Evolutionary conservation across 2,113 vertebrate genomes (phyloP).

Genomic region (Psettodes erumei): DNA sequence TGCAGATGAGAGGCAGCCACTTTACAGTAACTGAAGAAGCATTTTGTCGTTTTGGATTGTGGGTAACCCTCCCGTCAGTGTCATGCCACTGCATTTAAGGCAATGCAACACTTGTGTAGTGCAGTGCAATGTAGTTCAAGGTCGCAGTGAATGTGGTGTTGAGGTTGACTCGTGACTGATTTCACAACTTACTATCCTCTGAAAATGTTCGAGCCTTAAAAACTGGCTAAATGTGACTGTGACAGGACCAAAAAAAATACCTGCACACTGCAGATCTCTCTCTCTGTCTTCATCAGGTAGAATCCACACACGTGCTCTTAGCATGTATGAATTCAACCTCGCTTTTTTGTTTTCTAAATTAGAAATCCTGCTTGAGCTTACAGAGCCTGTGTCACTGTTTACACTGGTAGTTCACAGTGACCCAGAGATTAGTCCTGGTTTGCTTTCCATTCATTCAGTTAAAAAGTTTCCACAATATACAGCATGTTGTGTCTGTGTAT

Average conservation of each 20-base stretch:
- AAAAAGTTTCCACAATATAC: not conserved
- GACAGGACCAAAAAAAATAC: not conserved
- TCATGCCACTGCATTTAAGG: not conserved
- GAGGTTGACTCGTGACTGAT: conserved; percentile 14
- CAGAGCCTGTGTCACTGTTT: conserved; percentile 9
- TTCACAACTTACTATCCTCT: conserved; percentile 28
- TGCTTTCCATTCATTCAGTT: not conserved
- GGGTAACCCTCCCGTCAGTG: not conserved
- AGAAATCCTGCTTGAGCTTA: not conserved
- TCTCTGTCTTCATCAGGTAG: not conserved
- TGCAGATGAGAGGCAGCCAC: conserved; percentile 17
- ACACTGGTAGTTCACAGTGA: conserved; percentile 12
- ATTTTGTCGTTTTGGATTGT: conserved; percentile 20
- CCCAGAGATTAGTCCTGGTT: conserved; percentile 14
- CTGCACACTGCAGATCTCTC: not conserved
- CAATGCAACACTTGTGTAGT: not conserved
- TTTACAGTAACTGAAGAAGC: not conserved
- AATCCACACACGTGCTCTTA: not conserved
- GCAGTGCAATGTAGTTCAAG: not conserved
- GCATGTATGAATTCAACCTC: not conserved
- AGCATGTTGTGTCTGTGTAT: too few species aligned
- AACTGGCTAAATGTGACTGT: not conserved
- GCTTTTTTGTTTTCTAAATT: not conserved
- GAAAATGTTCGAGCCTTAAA: not conserved
- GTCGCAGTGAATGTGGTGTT: not conserved